Percentiles rank a stretch among this genome's conserved stretches.
Conservation (phyloP, 2,888 invertebrate genomes). For the Exocentrus adspersus region DNA sequence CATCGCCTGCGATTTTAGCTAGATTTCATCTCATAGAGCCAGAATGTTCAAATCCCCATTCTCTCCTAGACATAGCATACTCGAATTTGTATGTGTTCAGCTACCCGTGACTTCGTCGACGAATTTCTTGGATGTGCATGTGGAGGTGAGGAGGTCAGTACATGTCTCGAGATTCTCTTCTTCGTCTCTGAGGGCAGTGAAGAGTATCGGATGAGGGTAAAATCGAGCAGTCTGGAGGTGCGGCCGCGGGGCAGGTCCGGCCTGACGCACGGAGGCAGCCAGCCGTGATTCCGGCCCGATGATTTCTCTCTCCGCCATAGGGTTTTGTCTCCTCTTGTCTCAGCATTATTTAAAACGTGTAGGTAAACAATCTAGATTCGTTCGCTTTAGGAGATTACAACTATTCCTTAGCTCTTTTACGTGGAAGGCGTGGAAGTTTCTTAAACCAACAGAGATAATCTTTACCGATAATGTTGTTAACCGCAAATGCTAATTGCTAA, state of each 20-base stretch:
- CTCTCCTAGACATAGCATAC: too few relatives aligned
- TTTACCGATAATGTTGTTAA: neutral
- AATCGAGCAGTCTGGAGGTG: slow-evolving; percentile 29
- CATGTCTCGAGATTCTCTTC: slow-evolving; percentile 28
- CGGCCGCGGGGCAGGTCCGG: slow-evolving; percentile 29
- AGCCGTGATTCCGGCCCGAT: slow-evolving; percentile 39
- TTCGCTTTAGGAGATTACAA: slow-evolving; percentile 9
- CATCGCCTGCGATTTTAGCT: too few relatives aligned
- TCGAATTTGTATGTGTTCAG: too few relatives aligned
- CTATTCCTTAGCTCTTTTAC: too few relatives aligned
- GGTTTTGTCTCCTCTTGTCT: slow-evolving; percentile 12
- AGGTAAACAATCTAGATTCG: slow-evolving; percentile 8
- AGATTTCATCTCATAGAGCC: too few relatives aligned
- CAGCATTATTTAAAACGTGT: slow-evolving; percentile 20
- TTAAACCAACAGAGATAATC: neutral
- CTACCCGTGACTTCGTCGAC: neutral
- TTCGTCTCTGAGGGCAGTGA: slow-evolving; percentile 1
- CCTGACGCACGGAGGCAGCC: slow-evolving; percentile 35
- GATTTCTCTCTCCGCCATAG: slow-evolving; percentile 3
- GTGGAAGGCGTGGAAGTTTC: neutral
- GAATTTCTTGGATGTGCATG: slow-evolving; percentile 10
- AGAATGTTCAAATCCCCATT: too few relatives aligned
- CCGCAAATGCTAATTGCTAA: too few relatives aligned
- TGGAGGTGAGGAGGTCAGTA: slow-evolving; percentile 42
- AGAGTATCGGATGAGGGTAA: slow-evolving; percentile 19